phyloP scores from a whole-genome alignment of 1,140 invertebrate species.

The Odontomachus brunneus region DNA sequence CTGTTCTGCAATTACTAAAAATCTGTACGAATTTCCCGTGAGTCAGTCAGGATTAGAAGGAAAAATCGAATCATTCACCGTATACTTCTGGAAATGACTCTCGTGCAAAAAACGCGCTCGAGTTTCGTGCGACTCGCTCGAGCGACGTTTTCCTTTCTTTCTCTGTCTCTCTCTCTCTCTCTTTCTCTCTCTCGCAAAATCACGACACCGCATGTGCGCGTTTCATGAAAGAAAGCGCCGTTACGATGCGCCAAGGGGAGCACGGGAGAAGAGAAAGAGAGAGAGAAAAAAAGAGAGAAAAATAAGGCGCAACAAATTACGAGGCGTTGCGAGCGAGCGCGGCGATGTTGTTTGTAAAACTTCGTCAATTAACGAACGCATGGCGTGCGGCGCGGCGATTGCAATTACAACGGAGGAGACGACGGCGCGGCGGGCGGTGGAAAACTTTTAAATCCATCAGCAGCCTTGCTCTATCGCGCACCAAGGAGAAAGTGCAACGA shows the following conservation, averaged over 20 bases:
- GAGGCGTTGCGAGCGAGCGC: constrained; percentile 13
- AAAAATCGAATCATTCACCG: background rate
- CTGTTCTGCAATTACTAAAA: too few species aligned
- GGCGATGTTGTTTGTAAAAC: constrained; percentile 46
- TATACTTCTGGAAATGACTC: background rate
- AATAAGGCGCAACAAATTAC: constrained; percentile 13
- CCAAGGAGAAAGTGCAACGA: constrained; percentile 66
- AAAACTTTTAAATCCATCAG: constrained; percentile 64
- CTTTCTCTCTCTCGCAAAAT: too few species aligned
- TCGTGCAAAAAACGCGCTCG: background rate
- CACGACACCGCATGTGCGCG: background rate
- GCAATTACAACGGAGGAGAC: constrained; percentile 49
- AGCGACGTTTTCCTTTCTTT: background rate
- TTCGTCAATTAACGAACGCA: constrained; percentile 57
- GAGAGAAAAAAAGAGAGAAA: background rate
- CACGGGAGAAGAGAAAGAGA: too few species aligned
- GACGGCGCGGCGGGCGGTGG: background rate
- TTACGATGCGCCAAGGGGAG: background rate
- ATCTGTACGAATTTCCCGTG: too few species aligned
- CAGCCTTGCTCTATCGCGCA: constrained; percentile 65
- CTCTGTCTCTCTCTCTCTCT: too few species aligned
- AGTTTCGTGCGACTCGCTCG: background rate
- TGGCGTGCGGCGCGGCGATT: constrained; percentile 41
- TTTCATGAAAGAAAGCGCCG: constrained; percentile 7
- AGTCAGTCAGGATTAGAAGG: background rate